phyloP scores from a whole-genome alignment of 2,113 vertebrate species.

The Nestor notabilis region DNA sequence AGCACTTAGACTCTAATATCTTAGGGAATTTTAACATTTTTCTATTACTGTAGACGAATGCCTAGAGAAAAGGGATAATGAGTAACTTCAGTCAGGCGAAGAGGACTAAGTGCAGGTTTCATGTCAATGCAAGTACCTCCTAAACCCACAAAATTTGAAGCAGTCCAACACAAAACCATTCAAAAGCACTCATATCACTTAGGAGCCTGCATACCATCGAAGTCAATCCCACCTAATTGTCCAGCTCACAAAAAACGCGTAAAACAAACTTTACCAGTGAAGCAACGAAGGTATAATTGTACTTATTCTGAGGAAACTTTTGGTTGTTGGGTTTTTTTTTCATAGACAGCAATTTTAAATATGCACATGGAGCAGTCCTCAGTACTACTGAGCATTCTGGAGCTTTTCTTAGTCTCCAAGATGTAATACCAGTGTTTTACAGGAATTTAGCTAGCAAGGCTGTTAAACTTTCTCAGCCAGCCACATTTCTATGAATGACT shows the following conservation, averaged over 20 bases:
- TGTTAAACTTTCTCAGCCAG: not conserved
- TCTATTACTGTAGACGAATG: not conserved
- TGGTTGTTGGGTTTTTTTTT: not conserved
- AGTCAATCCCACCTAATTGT: not conserved
- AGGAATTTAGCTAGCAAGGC: not conserved
- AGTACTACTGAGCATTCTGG: not conserved
- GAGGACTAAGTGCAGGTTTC: not conserved
- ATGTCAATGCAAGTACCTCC: not conserved
- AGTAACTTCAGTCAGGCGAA: not conserved
- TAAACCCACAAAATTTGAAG: not conserved
- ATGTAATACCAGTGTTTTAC: not conserved
- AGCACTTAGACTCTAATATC: not conserved
- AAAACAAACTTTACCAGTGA: not conserved
- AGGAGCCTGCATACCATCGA: fast-evolving
- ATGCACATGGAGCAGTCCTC: not conserved
- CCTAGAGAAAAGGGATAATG: not conserved
- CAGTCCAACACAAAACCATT: not conserved
- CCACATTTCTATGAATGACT: not conserved
- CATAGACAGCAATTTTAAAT: not conserved
- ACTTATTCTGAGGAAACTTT: not conserved
- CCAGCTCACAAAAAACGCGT: not conserved
- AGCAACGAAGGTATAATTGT: not conserved
- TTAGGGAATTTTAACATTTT: not conserved
- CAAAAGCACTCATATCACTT: not conserved
- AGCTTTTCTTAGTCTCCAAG: not conserved